Base-by-base conservation (phyloP, 1,140 invertebrate species). In the Scaptomyza graminum region DNA sequence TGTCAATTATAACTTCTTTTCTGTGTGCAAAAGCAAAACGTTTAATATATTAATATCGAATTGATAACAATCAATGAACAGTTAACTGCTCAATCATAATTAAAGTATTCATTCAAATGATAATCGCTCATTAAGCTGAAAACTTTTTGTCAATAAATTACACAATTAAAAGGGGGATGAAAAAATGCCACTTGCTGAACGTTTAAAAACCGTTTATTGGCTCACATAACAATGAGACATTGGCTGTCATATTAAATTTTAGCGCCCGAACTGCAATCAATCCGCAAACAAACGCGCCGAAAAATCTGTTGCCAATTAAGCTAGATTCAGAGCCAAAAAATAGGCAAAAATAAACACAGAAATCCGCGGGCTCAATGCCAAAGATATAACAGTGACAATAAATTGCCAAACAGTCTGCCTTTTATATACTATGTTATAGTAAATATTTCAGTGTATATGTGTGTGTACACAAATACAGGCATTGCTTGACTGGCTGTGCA, bases 361-460 rank as follows among this genome's bases (percentile, higher is more conserved):
- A 72, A 25, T 22, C 63, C 50, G 31, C 25, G 22, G 64, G 69
- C 69, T 6, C 28, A 9, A 16, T 15, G 57, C 67, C 52, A 71
- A 71, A 72, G 52, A 71, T 49, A 67, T 67, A 49, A 25, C 25
- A 55, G 31, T 72, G 55, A 67, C 69, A 72, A 72, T 65, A 67
- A 34, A 39, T 31, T 11, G 13, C 16, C 54, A 16, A 31, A 16
- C 25, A 55, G 28, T 34, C 16, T 41, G 34, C 43, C 18, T 18
- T 22, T 37, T 47, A 34, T 34, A 34, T 34, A 34, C 31, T 34
- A 34, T 34, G 8, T 34, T 9, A 34, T 34, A 34, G n/a, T 49
- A 8, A 44, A 12, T 51, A 9, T 57, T 12, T 22, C 41, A 12
- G 11, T 8, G 39, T 31, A 15, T 57, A 5, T 63, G 5, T 44